Evolutionary conservation across 2,797 vertebrate species (phyloP).

Genomic region (Huso huso): DNA sequence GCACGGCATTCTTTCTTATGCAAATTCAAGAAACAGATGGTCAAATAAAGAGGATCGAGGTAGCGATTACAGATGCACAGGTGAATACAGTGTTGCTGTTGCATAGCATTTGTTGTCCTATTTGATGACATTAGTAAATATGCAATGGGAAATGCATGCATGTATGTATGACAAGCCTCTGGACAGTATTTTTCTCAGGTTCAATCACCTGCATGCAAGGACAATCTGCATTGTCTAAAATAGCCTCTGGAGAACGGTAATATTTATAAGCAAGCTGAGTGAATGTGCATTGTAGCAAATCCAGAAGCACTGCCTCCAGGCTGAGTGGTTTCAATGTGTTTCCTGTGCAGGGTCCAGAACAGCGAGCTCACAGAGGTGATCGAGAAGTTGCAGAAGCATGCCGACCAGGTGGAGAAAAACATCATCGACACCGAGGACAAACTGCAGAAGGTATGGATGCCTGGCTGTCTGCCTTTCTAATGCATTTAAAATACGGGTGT

Average conservation of each 20-base stretch:
- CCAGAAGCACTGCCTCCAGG: not conserved
- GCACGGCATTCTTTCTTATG: no score
- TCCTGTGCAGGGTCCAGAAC: not conserved
- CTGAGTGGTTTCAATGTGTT: not conserved
- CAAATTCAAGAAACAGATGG: no score
- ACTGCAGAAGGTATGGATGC: slow-evolving; percentile 69
- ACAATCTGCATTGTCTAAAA: no score
- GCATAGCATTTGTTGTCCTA: no score
- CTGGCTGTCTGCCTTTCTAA: not conserved
- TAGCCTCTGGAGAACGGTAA: slow-evolving; percentile 16
- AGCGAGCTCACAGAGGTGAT: slow-evolving; percentile 70
- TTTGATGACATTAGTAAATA: no score
- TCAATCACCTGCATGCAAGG: no score
- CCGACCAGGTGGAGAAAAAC: slow-evolving; percentile 90
- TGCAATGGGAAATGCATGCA: no score
- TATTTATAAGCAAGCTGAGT: slow-evolving; percentile 46
- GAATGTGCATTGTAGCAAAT: not conserved
- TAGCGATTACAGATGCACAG: no score
- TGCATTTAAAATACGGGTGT: not conserved
- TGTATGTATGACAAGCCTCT: no score
- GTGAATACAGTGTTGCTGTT: no score
- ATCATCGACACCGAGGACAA: slow-evolving; percentile 81
- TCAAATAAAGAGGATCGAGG: no score
- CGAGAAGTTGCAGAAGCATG: slow-evolving; percentile 88
- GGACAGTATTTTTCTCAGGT: no score